Conservation (phyloP, 2,797 vertebrate species). For the Micromesistius poutassou region DNA sequence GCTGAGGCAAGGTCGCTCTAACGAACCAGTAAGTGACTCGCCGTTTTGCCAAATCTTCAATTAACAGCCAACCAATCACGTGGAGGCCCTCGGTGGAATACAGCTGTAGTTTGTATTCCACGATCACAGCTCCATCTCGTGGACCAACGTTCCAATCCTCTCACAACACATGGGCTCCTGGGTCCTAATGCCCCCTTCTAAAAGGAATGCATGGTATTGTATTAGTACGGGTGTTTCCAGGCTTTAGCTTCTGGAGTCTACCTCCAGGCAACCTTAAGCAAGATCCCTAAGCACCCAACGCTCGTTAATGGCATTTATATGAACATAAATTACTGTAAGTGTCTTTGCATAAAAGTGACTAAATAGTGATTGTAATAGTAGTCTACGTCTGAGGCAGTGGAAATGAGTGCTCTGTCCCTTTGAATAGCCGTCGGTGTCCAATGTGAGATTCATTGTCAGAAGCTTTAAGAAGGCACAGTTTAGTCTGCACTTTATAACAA, state of each 20-base stretch:
- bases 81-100: not conserved
- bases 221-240: not conserved
- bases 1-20: conserved; percentile 52
- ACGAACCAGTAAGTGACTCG: conserved; percentile 50
- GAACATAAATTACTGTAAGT: not conserved
- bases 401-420: not conserved
- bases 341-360: too few relatives aligned
- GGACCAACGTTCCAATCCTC: not conserved
- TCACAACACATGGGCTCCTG: not conserved
- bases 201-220: not conserved
- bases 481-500: not conserved
- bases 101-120: not conserved
- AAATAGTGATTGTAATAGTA: too few relatives aligned
- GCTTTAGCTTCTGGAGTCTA: too few relatives aligned
- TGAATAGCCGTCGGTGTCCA: not conserved
- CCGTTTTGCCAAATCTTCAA: conserved; percentile 48
- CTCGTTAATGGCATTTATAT: not conserved
- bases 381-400: not conserved
- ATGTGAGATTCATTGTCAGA: not conserved
- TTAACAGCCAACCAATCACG: conserved; percentile 31
- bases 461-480: not conserved
- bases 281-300: too few relatives aligned
- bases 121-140: not conserved
- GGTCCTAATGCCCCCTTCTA: not conserved
- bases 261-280: too few relatives aligned